These are phyloP conservation scores for Ametastegia equiseti DNA, from an alignment of 2,888 invertebrate species.

Conservation along the genomic window DNA sequence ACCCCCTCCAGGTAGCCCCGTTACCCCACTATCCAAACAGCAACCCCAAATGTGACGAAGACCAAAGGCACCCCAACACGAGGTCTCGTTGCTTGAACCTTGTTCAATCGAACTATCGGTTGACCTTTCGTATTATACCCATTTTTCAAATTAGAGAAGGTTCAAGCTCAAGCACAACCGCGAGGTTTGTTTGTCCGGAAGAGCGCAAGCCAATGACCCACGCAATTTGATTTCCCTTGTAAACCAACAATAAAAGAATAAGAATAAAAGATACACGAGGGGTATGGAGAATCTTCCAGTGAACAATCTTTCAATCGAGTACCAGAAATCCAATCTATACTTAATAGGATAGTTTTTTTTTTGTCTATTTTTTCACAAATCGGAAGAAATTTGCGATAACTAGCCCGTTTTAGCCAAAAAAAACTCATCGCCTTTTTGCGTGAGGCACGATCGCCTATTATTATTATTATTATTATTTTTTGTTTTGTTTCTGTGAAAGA, in stretches of 20 bases:
- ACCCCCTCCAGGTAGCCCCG: constrained; percentile 54
- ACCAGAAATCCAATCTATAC: neutral
- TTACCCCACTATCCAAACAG: constrained; percentile 39
- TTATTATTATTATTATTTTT: too few species aligned
- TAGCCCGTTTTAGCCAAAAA: too few species aligned
- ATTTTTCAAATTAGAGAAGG: neutral
- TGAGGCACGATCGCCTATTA: too few species aligned
- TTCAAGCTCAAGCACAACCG: too few species aligned
- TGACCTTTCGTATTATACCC: constrained; percentile 18
- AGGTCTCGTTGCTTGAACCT: neutral
- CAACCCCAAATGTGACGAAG: constrained; percentile 11
- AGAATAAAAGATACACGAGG: neutral
- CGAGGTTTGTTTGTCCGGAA: neutral
- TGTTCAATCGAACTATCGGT: neutral
- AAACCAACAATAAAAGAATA: neutral
- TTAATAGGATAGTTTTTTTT: too few species aligned
- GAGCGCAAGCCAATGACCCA: neutral
- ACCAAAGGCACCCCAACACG: constrained; percentile 4
- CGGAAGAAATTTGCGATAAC: too few species aligned
- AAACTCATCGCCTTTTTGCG: too few species aligned
- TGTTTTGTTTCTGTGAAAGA: too few species aligned
- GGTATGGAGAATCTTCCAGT: neutral
- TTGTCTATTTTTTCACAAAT: too few species aligned
- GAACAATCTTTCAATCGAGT: neutral
- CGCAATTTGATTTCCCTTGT: neutral